phyloP scores from a whole-genome alignment of 1,140 invertebrate genomes.

The Drosophila miranda region DNA sequence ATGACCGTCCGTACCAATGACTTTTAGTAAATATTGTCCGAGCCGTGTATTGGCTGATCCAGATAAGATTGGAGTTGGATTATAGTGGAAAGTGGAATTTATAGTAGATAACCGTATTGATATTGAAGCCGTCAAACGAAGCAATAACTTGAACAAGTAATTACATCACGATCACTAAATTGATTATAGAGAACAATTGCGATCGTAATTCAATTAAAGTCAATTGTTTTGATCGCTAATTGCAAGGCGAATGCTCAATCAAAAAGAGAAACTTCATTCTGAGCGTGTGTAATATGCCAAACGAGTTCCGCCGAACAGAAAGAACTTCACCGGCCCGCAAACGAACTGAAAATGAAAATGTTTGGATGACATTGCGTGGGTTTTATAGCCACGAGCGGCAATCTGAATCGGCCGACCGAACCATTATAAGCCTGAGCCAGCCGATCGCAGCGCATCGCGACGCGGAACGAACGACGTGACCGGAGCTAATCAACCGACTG shows the following conservation, averaged over 20 bases:
- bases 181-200: slow-evolving; percentile 6
- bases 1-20: slow-evolving; percentile 29
- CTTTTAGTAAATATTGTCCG: slow-evolving; percentile 28
- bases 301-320: slow-evolving; percentile 9
- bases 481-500: slow-evolving; percentile 30
- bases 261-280: slow-evolving; percentile 30
- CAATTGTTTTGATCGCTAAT: slow-evolving; percentile 17
- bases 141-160: slow-evolving; percentile 24
- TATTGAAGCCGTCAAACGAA: slow-evolving; percentile 13
- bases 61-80: slow-evolving; percentile 47
- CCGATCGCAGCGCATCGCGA: too few relatives aligned
- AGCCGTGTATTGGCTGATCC: slow-evolving; percentile 7
- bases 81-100: slow-evolving; percentile 25
- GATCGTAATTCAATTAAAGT: slow-evolving; percentile 26
- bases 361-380: slow-evolving; percentile 45
- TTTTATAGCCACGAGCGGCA: slow-evolving; percentile 62
- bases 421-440: too few relatives aligned
- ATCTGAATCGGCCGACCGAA: slow-evolving; percentile 1
- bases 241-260: slow-evolving; percentile 14
- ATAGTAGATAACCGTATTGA: slow-evolving; percentile 1
- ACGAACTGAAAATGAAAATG: slow-evolving; percentile 66
- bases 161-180: slow-evolving; percentile 27
- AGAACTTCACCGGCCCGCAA: slow-evolving; percentile 51
- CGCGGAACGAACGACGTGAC: slow-evolving; percentile 22
- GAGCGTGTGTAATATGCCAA: slow-evolving; percentile 12